These are phyloP conservation scores for Pasiphila rectangulata DNA, from an alignment of 2,888 invertebrate genomes.

Conservation along the genomic window DNA sequence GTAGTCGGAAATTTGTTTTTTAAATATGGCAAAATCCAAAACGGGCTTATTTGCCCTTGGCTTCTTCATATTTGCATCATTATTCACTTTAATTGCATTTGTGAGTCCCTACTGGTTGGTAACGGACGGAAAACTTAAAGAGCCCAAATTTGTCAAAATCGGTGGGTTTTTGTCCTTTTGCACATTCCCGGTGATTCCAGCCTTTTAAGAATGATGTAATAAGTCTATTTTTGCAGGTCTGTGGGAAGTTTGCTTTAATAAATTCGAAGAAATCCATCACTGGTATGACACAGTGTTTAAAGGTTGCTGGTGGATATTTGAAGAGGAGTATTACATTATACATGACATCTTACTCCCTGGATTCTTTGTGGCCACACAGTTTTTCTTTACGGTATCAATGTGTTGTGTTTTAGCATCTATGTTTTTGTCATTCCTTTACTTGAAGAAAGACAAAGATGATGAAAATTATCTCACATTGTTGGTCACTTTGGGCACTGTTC, in stretches of 20 bases:
- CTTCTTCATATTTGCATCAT: slow-evolving; percentile 83
- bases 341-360: slow-evolving; percentile 93
- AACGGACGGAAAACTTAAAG: slow-evolving; percentile 87
- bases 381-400: slow-evolving; percentile 94
- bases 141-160: slow-evolving; percentile 90
- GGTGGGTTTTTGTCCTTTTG: slow-evolving; percentile 75
- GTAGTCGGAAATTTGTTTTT: too few relatives aligned
- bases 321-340: slow-evolving; percentile 97
- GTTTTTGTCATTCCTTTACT: slow-evolving; percentile 86
- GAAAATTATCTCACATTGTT: slow-evolving; percentile 88
- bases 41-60: slow-evolving; percentile 84
- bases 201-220: neutral
- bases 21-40: slow-evolving; percentile 83
- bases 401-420: slow-evolving; percentile 89
- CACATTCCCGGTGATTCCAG: neutral
- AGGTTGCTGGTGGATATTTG: slow-evolving; percentile 98
- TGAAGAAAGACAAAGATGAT: slow-evolving; percentile 87
- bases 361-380: slow-evolving; percentile 96
- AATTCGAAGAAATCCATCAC: slow-evolving; percentile 92
- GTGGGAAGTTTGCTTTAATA: slow-evolving; percentile 96
- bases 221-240: slow-evolving; percentile 82
- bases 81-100: slow-evolving; percentile 90
- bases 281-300: slow-evolving; percentile 91
- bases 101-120: slow-evolving; percentile 94
- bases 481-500: slow-evolving; percentile 86